phyloP scores from a whole-genome alignment of 2,797 vertebrate genomes.

The Sebastes nivosus region DNA sequence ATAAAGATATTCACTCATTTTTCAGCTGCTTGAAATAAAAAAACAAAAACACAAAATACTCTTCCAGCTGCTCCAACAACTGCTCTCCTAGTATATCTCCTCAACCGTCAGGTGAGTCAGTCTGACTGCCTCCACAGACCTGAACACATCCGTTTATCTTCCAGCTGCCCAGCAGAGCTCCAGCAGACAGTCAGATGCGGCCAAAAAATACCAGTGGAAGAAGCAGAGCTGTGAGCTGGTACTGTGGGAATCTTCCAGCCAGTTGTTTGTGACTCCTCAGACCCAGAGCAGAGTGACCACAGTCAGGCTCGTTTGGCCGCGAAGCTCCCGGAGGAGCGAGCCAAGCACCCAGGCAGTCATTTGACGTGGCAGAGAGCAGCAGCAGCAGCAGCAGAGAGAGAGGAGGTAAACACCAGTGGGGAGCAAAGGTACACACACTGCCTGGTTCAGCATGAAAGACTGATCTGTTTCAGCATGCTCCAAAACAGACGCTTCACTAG shows the following conservation, averaged over 20 bases:
- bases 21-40: slow-evolving; percentile 18
- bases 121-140: neutral
- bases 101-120: slow-evolving; percentile 38
- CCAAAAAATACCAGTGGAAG: neutral
- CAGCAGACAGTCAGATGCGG: neutral
- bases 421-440: slow-evolving; percentile 71
- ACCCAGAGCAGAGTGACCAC: slow-evolving; percentile 58
- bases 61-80: slow-evolving; percentile 2
- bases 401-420: slow-evolving; percentile 68
- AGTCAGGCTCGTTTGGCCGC: slow-evolving; percentile 36
- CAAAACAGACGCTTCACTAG: slow-evolving; percentile 60
- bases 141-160: slow-evolving; percentile 14
- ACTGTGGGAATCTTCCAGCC: neutral
- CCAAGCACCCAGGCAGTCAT: slow-evolving; percentile 57
- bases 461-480: slow-evolving; percentile 78
- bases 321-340: slow-evolving; percentile 53
- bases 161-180: neutral
- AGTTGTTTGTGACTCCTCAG: slow-evolving; percentile 43
- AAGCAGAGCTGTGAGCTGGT: neutral
- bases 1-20: slow-evolving; percentile 82
- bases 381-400: neutral
- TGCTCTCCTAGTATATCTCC: slow-evolving; percentile 4
- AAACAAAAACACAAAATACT: neutral
- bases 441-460: slow-evolving; percentile 76
- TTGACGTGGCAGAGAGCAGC: slow-evolving; percentile 77